phyloP scores from a whole-genome alignment of 2,113 vertebrate genomes.

The Gnathonemus longibarbis region DNA sequence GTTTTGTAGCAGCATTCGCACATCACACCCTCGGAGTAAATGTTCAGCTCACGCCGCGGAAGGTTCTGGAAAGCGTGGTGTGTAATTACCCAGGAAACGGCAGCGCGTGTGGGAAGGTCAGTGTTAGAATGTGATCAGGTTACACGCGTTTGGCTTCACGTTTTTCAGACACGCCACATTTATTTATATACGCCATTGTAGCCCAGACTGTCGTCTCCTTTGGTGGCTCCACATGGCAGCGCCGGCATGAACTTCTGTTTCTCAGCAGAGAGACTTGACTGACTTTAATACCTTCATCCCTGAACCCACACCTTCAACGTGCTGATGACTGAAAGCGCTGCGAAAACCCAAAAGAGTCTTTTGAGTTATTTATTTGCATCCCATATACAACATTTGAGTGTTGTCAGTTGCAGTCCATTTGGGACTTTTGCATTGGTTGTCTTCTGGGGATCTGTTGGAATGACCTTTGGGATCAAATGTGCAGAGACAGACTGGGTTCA shows the following conservation, averaged over 20 bases:
- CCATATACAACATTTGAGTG: background rate
- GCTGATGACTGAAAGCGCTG: background rate
- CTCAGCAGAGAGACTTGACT: background rate
- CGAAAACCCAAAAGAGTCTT: background rate
- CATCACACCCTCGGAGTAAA: background rate
- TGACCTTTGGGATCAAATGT: background rate
- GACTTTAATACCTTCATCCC: background rate
- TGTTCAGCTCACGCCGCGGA: background rate
- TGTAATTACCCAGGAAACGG: background rate
- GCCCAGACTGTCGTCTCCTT: background rate
- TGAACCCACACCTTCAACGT: background rate
- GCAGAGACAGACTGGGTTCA: background rate
- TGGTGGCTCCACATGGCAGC: background rate
- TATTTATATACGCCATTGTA: background rate
- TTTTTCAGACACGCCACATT: background rate
- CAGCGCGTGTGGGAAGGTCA: background rate
- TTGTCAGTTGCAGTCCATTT: background rate
- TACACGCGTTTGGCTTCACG: background rate
- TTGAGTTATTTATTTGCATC: background rate
- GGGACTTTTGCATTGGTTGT: background rate
- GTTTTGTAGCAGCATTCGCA: background rate
- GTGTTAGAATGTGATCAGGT: background rate
- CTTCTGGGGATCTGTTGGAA: background rate
- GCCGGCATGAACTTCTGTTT: background rate
- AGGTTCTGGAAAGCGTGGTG: background rate